Percentiles rank a stretch among this genome's conserved stretches.
Evolutionary conservation across 2,797 vertebrate genomes (phyloP).

Genomic region (Pagetopsis macropterus): DNA sequence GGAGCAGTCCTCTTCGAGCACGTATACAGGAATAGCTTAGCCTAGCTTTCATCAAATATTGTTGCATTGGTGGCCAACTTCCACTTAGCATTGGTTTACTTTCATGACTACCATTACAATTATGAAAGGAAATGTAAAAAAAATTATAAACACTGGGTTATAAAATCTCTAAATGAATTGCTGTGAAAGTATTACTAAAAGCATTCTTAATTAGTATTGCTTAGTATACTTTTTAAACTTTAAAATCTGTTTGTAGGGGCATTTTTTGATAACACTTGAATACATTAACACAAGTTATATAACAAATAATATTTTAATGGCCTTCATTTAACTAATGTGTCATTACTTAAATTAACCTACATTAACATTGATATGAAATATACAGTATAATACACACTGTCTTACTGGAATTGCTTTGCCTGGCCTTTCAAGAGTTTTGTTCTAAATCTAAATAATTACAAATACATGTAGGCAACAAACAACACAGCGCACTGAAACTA

Average conservation of each 20-base stretch:
- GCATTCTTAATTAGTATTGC: too few relatives aligned
- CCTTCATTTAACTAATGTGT: too few relatives aligned
- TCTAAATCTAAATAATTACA: background rate
- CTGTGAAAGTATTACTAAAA: background rate
- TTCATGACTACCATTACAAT: background rate
- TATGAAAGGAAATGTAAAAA: background rate
- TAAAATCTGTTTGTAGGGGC: background rate
- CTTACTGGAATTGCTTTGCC: background rate
- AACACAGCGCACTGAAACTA: background rate
- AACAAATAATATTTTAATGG: background rate
- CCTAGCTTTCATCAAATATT: background rate
- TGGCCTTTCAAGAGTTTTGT: background rate
- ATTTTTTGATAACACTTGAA: background rate
- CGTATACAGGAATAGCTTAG: background rate
- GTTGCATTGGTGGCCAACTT: background rate
- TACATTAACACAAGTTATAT: too few relatives aligned
- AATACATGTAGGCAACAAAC: background rate
- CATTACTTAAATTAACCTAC: background rate
- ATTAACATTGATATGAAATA: too few relatives aligned
- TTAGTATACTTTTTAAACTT: background rate
- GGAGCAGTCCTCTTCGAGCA: rapidly evolving
- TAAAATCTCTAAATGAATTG: background rate
- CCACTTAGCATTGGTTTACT: background rate
- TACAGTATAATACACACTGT: background rate
- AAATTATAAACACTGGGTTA: background rate